Evolutionary conservation across 2,113 vertebrate genomes (phyloP).

Genomic region (Odocoileus hemionus): DNA sequence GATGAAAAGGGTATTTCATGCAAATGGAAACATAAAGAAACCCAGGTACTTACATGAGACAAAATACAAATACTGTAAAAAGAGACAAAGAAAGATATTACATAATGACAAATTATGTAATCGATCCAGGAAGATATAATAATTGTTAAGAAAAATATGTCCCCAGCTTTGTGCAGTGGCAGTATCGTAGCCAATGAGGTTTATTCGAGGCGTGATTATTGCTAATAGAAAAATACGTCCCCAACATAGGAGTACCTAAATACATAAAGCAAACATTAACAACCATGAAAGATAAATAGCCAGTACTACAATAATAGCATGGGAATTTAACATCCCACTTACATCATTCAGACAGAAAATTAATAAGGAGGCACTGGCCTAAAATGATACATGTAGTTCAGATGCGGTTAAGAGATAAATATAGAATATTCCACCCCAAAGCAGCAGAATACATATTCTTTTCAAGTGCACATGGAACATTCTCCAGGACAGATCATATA

Average conservation of each 20-base stretch:
- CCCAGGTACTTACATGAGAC: neutral
- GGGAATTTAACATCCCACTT: neutral
- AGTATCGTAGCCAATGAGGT: no score
- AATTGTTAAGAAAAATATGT: neutral
- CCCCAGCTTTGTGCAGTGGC: no score
- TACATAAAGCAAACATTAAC: neutral
- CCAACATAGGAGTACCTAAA: neutral
- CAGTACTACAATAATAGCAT: neutral
- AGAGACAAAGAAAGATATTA: neutral
- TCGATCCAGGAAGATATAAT: neutral
- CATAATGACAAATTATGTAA: neutral
- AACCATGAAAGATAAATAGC: neutral
- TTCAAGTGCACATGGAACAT: neutral
- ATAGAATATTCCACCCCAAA: neutral
- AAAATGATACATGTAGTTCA: neutral
- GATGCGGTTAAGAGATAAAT: neutral
- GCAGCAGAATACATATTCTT: neutral
- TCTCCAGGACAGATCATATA: neutral
- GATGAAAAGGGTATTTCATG: neutral
- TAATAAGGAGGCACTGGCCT: neutral
- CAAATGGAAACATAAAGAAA: neutral
- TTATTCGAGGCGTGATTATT: no score
- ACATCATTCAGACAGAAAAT: neutral
- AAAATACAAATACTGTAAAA: neutral
- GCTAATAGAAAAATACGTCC: neutral